Evolutionary conservation across 2,888 invertebrate genomes (phyloP).

Genomic region (Chaetoderma sp.): DNA sequence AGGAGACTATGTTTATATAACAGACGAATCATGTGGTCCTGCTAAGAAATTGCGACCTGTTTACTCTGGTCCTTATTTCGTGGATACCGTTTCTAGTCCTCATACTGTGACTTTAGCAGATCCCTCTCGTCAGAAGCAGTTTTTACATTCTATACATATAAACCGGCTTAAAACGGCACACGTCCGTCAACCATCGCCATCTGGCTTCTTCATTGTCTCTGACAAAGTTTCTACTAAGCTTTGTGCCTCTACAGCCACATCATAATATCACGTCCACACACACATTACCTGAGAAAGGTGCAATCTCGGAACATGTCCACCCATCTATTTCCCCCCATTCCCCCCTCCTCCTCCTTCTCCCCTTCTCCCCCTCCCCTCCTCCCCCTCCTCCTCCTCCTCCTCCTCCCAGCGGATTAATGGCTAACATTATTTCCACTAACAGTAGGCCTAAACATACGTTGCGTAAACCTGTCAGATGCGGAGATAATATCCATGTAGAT

Average conservation of each 20-base stretch:
- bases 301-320: too few species aligned
- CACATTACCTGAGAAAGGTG: too few species aligned
- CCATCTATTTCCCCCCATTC: too few species aligned
- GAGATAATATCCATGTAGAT: not conserved
- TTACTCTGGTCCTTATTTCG: slow-evolving; percentile 33
- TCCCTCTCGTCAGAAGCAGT: slow-evolving; percentile 1
- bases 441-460: not conserved
- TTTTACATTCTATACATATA: slow-evolving; percentile 29
- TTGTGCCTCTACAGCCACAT: too few species aligned
- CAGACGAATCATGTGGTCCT: slow-evolving; percentile 20
- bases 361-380: too few species aligned
- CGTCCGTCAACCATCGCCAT: slow-evolving; percentile 30
- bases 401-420: too few species aligned
- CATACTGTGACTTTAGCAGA: slow-evolving; percentile 27
- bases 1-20: slow-evolving; percentile 36
- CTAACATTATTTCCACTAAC: too few species aligned
- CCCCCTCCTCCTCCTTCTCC: too few species aligned
- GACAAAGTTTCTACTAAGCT: too few species aligned
- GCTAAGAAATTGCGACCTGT: slow-evolving; percentile 30
- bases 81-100: slow-evolving; percentile 23
- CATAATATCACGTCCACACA: too few species aligned
- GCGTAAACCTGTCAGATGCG: not conserved
- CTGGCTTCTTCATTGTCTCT: too few species aligned
- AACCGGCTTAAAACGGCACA: slow-evolving; percentile 34
- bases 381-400: too few species aligned